Evolutionary conservation across 2,888 invertebrate species (phyloP), one percentile per base, ranked within the genome.

Genomic region (Tiliacea citrago): DNA sequence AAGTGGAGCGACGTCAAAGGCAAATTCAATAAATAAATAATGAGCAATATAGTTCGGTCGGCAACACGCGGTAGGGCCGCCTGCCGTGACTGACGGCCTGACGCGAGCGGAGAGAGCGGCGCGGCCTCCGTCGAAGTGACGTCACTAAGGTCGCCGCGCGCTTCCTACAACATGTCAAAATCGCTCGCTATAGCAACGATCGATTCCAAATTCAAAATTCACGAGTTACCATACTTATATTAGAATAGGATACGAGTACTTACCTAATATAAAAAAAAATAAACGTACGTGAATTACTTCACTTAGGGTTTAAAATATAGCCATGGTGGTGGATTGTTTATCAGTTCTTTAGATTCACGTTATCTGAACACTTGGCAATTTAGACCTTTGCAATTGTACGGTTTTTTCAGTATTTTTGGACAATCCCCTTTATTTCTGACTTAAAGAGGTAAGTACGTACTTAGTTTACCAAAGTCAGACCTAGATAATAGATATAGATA

Each of bases 61-160:
- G 84, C 84, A 88, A 86, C 88, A 76, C 74, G 81, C 73, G 71
- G 74, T 69, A 81, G 79, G 75, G 78, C 77, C 67, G 81, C 72
- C 55, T 62, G 81, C 68, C 79, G 74, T 69, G 71, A 76, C 82
- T 82, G 84, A 81, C 82, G 58, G 77, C 21, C 55, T 62, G 76
- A 72, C 76, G 72, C 78, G 75, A 73, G 81, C 80, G 86, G 93
- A 92, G 94, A 94, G 94, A 93, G 93, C 92, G 93, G 92, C 83
- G 73, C 85, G 91, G 91, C 93, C 93, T 92, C 92, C 85, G 78
- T 60, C 75, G 66, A 57, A 57, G 89, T 93, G 94, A 93, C 94
- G 94, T 94, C 94, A 94, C 91, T 86, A 91, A 94, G 94, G 95
- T 93, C 94, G 92, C 88, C 69, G 76, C 75, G 78, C 90, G 92